phyloP scores from a whole-genome alignment of 2,888 invertebrate species.

The Tenthredo scrophulariae region DNA sequence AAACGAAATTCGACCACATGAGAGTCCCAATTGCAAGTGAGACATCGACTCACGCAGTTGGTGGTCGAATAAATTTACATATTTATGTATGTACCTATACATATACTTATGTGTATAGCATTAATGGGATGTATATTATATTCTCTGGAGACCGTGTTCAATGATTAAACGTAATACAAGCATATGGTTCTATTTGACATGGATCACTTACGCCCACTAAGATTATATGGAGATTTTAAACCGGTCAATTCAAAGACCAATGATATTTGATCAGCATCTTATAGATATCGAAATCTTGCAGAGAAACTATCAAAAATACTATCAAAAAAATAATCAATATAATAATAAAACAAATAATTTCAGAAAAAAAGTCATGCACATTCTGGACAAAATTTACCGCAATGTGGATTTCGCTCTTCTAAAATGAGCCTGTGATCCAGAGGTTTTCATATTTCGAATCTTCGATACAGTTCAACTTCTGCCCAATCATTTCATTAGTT shows the following conservation, averaged over 20 bases:
- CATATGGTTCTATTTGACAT: neutral
- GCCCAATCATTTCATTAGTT: neutral
- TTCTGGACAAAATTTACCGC: too few species aligned
- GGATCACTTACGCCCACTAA: slow-evolving; percentile 4
- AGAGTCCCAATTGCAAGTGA: slow-evolving; percentile 4
- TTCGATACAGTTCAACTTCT: neutral
- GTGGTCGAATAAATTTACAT: slow-evolving; percentile 4
- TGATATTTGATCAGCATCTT: neutral
- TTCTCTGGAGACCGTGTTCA: neutral
- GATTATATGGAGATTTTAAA: neutral
- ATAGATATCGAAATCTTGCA: neutral
- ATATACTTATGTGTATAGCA: neutral
- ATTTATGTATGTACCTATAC: neutral
- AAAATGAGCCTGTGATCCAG: too few species aligned
- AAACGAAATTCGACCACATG: neutral
- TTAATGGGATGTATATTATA: neutral
- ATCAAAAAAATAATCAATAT: too few species aligned
- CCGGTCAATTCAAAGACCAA: neutral
- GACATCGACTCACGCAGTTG: neutral
- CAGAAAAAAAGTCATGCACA: too few species aligned
- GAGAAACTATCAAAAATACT: too few species aligned
- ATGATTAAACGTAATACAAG: neutral
- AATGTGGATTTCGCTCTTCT: too few species aligned
- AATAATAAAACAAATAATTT: too few species aligned
- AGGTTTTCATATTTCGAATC: neutral